phyloP scores from a whole-genome alignment of 2,113 vertebrate species.

The Dasyurus viverrinus region DNA sequence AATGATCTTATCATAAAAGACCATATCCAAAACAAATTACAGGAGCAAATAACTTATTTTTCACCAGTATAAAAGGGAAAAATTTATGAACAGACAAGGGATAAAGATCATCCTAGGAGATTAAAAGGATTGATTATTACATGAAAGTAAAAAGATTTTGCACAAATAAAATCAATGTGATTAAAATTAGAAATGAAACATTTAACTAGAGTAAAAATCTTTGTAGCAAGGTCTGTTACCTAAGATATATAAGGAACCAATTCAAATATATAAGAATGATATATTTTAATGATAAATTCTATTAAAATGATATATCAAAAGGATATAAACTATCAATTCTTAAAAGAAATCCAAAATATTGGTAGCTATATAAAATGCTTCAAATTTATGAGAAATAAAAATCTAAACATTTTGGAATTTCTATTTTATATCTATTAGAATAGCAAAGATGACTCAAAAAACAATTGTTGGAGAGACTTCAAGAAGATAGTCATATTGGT shows the following conservation, averaged over 20 bases:
- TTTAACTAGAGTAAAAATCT: background rate
- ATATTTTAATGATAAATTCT: background rate
- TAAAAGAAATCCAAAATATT: background rate
- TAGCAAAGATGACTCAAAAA: background rate
- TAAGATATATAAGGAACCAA: background rate
- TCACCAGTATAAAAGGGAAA: background rate
- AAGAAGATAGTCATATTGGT: background rate
- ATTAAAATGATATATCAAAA: background rate
- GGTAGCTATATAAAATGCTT: background rate
- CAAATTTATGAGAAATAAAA: background rate
- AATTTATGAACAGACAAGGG: background rate
- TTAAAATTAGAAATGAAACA: background rate
- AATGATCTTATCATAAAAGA: background rate
- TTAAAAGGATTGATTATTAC: background rate
- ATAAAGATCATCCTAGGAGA: background rate
- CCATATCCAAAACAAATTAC: background rate
- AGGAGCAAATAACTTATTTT: background rate
- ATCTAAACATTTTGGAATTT: background rate
- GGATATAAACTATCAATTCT: background rate
- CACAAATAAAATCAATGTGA: background rate
- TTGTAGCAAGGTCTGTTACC: background rate
- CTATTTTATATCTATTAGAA: background rate
- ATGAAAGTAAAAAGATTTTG: background rate
- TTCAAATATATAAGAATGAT: background rate
- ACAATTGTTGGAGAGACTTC: background rate